Percentiles rank a stretch among this genome's conserved stretches.
Conservation (phyloP, 37 sponge, comb jelly and placozoan genomes). For the Geodia barretti region DNA sequence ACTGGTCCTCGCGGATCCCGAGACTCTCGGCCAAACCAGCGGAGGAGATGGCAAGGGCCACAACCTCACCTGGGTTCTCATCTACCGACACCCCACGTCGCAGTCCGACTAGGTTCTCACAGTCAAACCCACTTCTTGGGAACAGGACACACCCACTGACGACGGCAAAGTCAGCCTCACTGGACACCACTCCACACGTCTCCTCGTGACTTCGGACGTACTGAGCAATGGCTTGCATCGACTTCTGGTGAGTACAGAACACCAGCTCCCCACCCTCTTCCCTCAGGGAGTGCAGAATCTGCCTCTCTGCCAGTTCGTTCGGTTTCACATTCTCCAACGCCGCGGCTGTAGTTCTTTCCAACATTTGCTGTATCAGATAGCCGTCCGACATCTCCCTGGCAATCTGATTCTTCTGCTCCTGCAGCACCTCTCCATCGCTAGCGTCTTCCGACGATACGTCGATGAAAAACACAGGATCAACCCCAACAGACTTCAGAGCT, state of each 20-base stretch:
- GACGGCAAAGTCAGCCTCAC: conserved; percentile 54
- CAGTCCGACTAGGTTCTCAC: neutral
- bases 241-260: conserved; percentile 28
- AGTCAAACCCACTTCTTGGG: conserved; percentile 32
- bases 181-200: conserved; percentile 53
- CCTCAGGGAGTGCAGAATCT: conserved; percentile 9
- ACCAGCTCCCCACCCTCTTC: conserved; percentile 17
- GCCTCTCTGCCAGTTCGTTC: neutral
- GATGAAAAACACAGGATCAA: conserved; percentile 62
- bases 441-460: conserved; percentile 15
- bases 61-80: conserved; percentile 3
- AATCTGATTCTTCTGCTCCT: conserved; percentile 3
- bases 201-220: conserved; percentile 20
- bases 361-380: conserved; percentile 31
- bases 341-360: conserved; percentile 29
- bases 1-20: conserved; percentile 4
- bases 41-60: conserved; percentile 8
- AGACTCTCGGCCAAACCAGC: conserved; percentile 22
- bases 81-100: neutral
- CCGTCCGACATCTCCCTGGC: neutral
- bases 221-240: conserved; percentile 7
- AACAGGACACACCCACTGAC: conserved; percentile 19
- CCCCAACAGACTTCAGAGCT: conserved; percentile 13
- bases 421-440: neutral
- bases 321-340: neutral